Evolutionary conservation across 2,888 invertebrate species (phyloP).

Genomic region (Tanypteryx hageni): DNA sequence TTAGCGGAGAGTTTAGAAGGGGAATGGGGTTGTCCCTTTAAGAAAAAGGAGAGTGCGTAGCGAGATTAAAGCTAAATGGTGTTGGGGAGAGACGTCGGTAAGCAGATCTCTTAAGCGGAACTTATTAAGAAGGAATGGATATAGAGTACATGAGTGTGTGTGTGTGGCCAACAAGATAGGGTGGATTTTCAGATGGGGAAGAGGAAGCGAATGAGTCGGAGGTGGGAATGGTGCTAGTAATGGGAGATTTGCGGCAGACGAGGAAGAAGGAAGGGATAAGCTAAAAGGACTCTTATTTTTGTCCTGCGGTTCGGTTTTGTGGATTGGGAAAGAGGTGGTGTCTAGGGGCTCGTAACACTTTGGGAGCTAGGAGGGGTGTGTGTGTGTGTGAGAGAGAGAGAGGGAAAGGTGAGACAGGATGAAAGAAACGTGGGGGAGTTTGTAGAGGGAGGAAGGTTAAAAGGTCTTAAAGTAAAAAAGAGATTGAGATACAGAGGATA

Average conservation of each 20-base stretch:
- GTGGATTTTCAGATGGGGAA: background rate
- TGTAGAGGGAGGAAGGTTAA: no score
- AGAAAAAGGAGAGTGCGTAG: background rate
- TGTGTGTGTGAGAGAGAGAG: background rate
- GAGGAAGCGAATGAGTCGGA: background rate
- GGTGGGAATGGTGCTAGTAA: background rate
- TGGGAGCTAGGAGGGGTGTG: no score
- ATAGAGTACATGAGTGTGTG: background rate
- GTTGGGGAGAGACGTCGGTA: background rate
- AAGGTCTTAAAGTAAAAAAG: no score
- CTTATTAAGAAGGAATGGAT: slow-evolving; percentile 12
- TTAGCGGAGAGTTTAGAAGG: background rate
- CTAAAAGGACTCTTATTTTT: background rate
- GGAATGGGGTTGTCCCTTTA: background rate
- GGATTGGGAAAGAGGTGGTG: background rate
- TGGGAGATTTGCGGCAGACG: background rate
- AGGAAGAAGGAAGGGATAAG: background rate
- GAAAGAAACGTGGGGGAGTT: no score
- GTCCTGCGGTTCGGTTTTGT: background rate
- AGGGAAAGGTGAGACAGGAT: no score
- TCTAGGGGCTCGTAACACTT: background rate
- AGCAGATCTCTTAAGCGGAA: slow-evolving; percentile 24
- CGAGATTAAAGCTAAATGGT: background rate
- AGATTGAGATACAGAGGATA: no score
- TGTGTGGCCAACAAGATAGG: background rate